Conservation (phyloP, 1,140 invertebrate species). For the Drosophila yakuba region DNA sequence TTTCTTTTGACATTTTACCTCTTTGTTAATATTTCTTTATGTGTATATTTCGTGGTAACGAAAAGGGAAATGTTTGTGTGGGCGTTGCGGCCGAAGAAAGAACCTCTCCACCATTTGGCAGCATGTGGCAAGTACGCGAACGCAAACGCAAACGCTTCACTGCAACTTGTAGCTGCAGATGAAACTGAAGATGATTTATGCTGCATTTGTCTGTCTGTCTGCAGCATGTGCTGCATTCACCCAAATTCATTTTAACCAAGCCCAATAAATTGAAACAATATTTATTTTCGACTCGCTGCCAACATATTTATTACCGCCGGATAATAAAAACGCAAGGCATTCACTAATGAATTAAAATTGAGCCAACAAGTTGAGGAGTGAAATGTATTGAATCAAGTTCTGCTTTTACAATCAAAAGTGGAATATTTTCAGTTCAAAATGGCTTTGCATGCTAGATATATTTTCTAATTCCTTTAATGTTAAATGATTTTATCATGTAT, state of each 20-base stretch:
- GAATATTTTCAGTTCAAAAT: too few relatives aligned
- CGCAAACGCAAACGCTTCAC: slow-evolving; percentile 51
- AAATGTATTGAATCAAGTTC: not conserved
- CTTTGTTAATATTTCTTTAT: not conserved
- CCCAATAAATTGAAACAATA: slow-evolving; percentile 70
- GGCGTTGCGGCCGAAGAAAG: slow-evolving; percentile 22
- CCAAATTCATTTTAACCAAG: slow-evolving; percentile 47
- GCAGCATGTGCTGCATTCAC: slow-evolving; percentile 48
- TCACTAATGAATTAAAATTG: slow-evolving; percentile 27
- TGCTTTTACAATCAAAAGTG: too few relatives aligned
- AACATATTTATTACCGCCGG: slow-evolving; percentile 71
- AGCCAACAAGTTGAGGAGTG: not conserved
- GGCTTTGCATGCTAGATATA: too few relatives aligned
- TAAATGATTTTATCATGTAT: too few relatives aligned
- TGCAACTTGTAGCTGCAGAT: slow-evolving; percentile 73
- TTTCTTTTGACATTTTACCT: too few relatives aligned
- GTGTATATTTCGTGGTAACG: not conserved
- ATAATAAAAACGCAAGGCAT: slow-evolving; percentile 13
- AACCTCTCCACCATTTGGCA: slow-evolving; percentile 70
- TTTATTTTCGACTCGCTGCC: slow-evolving; percentile 66
- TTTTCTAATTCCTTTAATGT: too few relatives aligned
- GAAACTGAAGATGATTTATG: slow-evolving; percentile 63
- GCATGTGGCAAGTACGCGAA: slow-evolving; percentile 76
- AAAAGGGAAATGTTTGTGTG: slow-evolving; percentile 31
- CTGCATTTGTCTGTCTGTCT: slow-evolving; percentile 56